Evolutionary conservation across 2,888 invertebrate genomes (phyloP).

Genomic region (Pseudococcus viburni): DNA sequence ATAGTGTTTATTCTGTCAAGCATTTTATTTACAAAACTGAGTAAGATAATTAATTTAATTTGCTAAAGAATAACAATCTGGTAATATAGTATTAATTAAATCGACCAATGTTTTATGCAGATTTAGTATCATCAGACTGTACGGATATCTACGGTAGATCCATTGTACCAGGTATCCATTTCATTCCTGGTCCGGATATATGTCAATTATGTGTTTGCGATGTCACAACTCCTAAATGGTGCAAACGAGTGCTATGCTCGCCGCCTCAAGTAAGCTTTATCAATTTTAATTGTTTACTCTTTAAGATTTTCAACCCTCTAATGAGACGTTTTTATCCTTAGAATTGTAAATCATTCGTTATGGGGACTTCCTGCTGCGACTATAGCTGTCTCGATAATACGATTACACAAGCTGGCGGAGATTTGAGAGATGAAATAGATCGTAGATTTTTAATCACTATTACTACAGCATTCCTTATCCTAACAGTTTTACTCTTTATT

Average conservation of each 20-base stretch:
- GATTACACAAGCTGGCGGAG: constrained; percentile 73
- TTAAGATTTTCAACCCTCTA: neutral
- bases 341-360: constrained; percentile 88
- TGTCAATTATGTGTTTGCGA: constrained; percentile 91
- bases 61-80: neutral
- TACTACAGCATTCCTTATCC: constrained; percentile 84
- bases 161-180: constrained; percentile 83
- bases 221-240: constrained; percentile 86
- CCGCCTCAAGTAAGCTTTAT: constrained; percentile 85
- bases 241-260: constrained; percentile 88
- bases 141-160: constrained; percentile 83
- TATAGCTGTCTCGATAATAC: constrained; percentile 89
- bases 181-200: constrained; percentile 88
- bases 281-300: constrained; percentile 8
- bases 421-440: constrained; percentile 77
- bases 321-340: constrained; percentile 70
- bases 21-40: constrained; percentile 15
- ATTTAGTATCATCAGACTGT: constrained; percentile 72
- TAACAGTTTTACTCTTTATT: constrained; percentile 85
- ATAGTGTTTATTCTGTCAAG: constrained; percentile 17
- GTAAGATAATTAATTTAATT: neutral
- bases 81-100: neutral
- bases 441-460: constrained; percentile 86
- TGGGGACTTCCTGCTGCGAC: constrained; percentile 88
- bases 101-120: neutral